phyloP scores from a whole-genome alignment of 1,140 invertebrate genomes.

The Andricus grossulariae region DNA sequence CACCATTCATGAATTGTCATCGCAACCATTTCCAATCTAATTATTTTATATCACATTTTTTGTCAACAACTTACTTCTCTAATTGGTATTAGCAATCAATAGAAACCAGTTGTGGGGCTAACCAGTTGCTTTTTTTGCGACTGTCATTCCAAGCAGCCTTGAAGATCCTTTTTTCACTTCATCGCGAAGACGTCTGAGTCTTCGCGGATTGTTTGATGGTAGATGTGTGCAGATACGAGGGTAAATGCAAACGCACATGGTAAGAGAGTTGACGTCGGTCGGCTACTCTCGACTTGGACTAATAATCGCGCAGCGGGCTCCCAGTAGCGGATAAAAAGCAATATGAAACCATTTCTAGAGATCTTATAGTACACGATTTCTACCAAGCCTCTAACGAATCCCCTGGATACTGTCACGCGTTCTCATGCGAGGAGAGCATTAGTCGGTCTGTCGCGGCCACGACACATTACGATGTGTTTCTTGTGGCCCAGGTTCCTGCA shows the following conservation, averaged over 20 bases:
- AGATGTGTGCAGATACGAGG: not conserved
- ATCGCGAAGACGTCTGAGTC: conserved; percentile 1
- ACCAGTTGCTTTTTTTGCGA: conserved; percentile 8
- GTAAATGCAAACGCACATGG: conserved; percentile 25
- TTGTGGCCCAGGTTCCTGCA: conserved; percentile 46
- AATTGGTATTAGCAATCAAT: conserved; percentile 31
- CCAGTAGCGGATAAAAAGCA: conserved; percentile 28
- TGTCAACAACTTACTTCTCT: conserved; percentile 1
- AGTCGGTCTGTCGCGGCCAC: conserved; percentile 46
- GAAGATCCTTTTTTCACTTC: conserved; percentile 21
- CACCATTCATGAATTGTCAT: not conserved
- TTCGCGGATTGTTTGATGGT: conserved; percentile 1
- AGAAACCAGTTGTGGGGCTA: conserved; percentile 20
- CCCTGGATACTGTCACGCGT: conserved; percentile 38
- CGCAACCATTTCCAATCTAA: not conserved
- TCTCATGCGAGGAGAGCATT: conserved; percentile 64
- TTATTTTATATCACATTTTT: not conserved
- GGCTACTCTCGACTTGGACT: conserved; percentile 29
- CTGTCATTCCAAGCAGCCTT: not conserved
- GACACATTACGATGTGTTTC: conserved; percentile 60
- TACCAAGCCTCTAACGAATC: conserved; percentile 29
- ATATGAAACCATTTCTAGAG: conserved; percentile 33
- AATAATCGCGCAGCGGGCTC: conserved; percentile 33
- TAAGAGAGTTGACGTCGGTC: conserved; percentile 16
- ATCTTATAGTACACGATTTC: conserved; percentile 9